phyloP scores from a whole-genome alignment of 2,113 vertebrate species.

The Dicentrarchus labrax region DNA sequence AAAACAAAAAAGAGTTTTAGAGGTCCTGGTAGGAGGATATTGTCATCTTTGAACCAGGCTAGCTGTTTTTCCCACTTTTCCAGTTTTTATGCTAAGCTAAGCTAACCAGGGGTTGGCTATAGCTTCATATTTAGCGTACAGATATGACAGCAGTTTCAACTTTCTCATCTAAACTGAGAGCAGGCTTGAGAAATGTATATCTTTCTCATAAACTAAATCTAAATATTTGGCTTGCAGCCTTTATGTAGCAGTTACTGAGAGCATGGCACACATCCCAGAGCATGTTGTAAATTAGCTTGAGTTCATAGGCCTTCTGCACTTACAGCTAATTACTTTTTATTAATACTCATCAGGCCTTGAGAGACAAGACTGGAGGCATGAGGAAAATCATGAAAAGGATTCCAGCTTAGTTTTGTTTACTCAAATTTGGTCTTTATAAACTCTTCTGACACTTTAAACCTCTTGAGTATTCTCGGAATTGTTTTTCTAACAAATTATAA shows the following conservation, averaged over 20 bases:
- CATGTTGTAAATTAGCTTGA: conserved; percentile 45
- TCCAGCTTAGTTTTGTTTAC: not conserved
- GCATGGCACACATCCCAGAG: conserved; percentile 36
- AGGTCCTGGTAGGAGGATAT: not conserved
- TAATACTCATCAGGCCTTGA: conserved; percentile 19
- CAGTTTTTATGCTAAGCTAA: not conserved
- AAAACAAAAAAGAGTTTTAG: not conserved
- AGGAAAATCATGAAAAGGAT: not conserved
- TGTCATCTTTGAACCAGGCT: not conserved
- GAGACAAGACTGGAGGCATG: conserved; percentile 20
- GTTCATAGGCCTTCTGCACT: conserved; percentile 44
- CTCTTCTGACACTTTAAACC: conserved; percentile 3
- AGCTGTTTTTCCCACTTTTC: not conserved
- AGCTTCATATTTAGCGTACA: not conserved
- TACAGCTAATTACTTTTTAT: conserved; percentile 39
- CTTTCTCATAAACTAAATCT: not conserved
- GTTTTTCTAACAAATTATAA: not conserved
- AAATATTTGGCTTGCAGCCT: conserved; percentile 24
- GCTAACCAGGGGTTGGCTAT: not conserved
- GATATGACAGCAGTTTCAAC: not conserved
- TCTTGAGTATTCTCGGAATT: not conserved
- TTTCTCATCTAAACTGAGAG: not conserved
- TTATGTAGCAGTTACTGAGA: not conserved
- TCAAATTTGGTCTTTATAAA: conserved; percentile 8
- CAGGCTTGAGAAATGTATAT: too few relatives aligned